Evolutionary conservation across 2,113 vertebrate genomes (phyloP), one percentile per base, ranked within the genome.

Genomic region (Macroglossus sobrinus): DNA sequence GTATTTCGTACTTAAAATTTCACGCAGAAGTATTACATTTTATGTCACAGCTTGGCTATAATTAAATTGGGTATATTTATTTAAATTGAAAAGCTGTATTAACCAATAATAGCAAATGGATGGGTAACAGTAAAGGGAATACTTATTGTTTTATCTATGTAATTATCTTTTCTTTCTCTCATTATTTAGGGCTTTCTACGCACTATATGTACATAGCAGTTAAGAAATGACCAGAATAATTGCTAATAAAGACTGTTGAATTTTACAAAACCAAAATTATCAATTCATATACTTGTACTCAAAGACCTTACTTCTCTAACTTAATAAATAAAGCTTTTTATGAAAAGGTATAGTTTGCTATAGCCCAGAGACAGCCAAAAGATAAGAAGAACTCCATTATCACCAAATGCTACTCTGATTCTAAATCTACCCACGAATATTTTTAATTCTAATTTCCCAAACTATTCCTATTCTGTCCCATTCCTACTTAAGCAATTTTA

Each of bases 1-100:
- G 26, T 76, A 43, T 57, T 93, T 84, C 38, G 35, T 57, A 89
- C 75, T 93, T 96, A 84, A 96, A 92, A 95, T 79, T 64, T 80
- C 93, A 12, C 24, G 91, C 5, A 89, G 45, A 84, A n/a, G 63
- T 66, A 28, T 71, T 93, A 66, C 9, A 82, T 81, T 68, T 94
- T 90, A 64, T 43, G 5, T 30, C 50, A 84, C 55, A 85, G 53
- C 16, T 55, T 84, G 13, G 11, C 30, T 71, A 50, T 50, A 81
- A 86, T 61, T 86, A 74, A 80, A 92, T 55, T 84, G 19, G 18
- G 30, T 47, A 92, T 84, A 76, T 78, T 43, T 78, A 79, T 22
- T 86, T 86, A 74, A 85, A 88, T 13, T 89, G 68, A 64, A 30
- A 89, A 79, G 63, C 0, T 71, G 16, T 53, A 79, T 68, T 89